Percentiles rank a stretch among this genome's conserved stretches.
These are phyloP conservation scores for Balearica regulorum DNA, from an alignment of 2,797 vertebrate genomes.

Conservation along the genomic window DNA sequence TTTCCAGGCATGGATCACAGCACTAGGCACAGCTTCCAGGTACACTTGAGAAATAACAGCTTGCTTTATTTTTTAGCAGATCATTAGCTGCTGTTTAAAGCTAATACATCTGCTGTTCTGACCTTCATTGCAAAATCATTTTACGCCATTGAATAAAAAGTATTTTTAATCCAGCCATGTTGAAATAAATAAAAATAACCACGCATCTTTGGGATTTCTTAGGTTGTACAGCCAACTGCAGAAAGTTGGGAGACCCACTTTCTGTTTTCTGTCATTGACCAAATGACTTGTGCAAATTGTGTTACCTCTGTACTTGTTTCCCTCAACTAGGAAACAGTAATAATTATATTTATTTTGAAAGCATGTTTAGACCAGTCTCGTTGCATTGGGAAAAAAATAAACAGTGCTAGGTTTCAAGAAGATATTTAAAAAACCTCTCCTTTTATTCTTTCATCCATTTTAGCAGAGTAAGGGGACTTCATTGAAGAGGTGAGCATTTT, in stretches of 20 bases:
- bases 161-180: neutral
- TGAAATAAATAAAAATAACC: neutral
- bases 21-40: constrained; percentile 97
- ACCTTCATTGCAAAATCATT: neutral
- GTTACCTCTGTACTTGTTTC: neutral
- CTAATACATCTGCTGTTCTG: neutral
- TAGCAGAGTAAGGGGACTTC: neutral
- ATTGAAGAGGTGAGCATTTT: neutral
- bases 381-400: neutral
- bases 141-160: neutral
- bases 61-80: neutral
- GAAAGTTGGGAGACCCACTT: neutral
- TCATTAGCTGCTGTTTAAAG: neutral
- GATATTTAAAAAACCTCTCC: neutral
- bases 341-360: neutral
- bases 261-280: neutral
- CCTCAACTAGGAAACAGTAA: neutral
- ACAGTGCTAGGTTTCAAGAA: neutral
- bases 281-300: neutral
- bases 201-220: neutral
- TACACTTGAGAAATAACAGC: constrained; percentile 63
- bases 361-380: neutral
- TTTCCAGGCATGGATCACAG: constrained; percentile 99
- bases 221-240: neutral
- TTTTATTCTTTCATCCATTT: neutral